Percentiles rank a stretch among this genome's conserved stretches.
These are phyloP conservation scores for Drosophila merina DNA, from an alignment of 2,888 invertebrate genomes.

Conservation along the genomic window DNA sequence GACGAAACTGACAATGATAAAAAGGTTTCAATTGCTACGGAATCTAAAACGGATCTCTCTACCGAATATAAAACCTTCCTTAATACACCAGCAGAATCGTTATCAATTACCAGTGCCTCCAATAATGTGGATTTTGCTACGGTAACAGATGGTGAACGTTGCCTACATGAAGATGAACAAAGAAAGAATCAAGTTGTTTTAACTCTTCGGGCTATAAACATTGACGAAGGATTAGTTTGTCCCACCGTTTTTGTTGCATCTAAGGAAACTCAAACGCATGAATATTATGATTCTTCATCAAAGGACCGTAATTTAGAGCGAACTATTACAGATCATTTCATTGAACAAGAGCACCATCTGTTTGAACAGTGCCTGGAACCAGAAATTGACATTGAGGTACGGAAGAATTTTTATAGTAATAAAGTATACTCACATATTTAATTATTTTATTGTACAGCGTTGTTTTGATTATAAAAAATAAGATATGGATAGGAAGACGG, in stretches of 20 bases:
- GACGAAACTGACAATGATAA: constrained; percentile 1
- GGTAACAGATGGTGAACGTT: neutral
- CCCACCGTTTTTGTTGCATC: constrained; percentile 27
- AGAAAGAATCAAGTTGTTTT: constrained; percentile 50
- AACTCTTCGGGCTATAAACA: constrained; percentile 45
- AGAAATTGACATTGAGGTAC: constrained; percentile 87
- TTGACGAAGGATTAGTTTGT: neutral
- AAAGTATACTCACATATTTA: too few relatives aligned
- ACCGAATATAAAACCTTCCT: constrained; percentile 9
- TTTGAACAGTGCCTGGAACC: constrained; percentile 85
- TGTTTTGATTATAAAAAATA: too few relatives aligned
- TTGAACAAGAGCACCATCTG: constrained; percentile 83
- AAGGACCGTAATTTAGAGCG: constrained; percentile 43
- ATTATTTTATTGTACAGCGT: too few relatives aligned
- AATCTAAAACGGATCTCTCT: constrained; percentile 7
- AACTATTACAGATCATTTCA: constrained; percentile 75
- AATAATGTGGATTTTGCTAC: constrained; percentile 12
- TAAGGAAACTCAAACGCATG: constrained; percentile 85
- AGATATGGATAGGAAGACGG: too few relatives aligned
- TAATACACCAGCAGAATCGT: constrained; percentile 20
- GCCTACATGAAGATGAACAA: neutral
- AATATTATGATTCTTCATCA: constrained; percentile 74
- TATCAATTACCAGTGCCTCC: constrained; percentile 22
- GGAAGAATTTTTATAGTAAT: neutral
- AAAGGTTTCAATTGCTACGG: constrained; percentile 3